phyloP scores from a whole-genome alignment of 92 coral and sea anemone genomes.

The Epizoanthus stellaris region DNA sequence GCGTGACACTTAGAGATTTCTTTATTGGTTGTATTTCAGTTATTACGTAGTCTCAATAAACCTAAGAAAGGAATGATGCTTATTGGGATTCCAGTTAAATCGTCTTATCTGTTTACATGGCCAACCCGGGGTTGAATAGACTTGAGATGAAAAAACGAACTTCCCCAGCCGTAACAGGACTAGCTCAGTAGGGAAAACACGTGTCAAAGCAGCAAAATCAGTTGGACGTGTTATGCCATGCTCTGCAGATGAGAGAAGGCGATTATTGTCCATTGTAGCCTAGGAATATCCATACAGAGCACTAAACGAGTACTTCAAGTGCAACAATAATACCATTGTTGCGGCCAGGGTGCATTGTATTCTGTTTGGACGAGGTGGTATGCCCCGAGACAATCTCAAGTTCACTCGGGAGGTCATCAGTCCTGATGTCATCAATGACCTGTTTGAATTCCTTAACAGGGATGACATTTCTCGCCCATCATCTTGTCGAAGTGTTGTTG shows the following conservation, averaged over 20 bases:
- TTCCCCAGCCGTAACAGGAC: no score
- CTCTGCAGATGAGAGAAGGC: constrained; percentile 3
- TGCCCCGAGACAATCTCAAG: constrained; percentile 26
- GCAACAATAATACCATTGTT: background rate
- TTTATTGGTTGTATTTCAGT: no score
- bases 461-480: constrained; percentile 12
- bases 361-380: constrained; percentile 55
- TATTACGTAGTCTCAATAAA: no score
- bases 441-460: no score
- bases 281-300: background rate
- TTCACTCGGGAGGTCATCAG: constrained; percentile 40
- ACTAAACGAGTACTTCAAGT: background rate
- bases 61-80: no score
- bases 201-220: background rate
- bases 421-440: background rate
- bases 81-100: no score
- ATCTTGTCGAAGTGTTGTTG: constrained; percentile 26
- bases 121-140: no score
- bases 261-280: constrained; percentile 21
- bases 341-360: constrained; percentile 50
- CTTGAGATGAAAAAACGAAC: no score
- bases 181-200: background rate
- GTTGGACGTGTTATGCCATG: background rate
- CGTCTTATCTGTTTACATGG: no score
- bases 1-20: no score